Percentiles rank a stretch among this genome's conserved stretches.
Conservation (phyloP, 2,888 invertebrate species). For the Callyntrura sp. region DNA sequence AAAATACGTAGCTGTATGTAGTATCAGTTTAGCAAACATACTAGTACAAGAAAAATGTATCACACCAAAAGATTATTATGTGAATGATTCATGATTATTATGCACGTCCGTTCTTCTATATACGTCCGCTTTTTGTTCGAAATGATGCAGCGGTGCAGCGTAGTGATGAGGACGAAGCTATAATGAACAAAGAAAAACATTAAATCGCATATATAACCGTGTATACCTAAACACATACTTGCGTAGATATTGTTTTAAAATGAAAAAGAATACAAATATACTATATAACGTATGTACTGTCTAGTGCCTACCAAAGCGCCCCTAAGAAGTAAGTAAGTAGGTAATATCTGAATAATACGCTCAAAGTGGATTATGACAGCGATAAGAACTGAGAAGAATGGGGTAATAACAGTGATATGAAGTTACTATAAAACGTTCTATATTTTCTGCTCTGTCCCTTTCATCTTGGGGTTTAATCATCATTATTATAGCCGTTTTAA, state of each 20-base stretch:
- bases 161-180: no score
- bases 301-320: neutral
- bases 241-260: constrained; percentile 6
- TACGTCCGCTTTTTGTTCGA: constrained; percentile 26
- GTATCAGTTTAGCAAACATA: no score
- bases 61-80: constrained; percentile 3
- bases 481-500: constrained; percentile 38
- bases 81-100: constrained; percentile 63
- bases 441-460: neutral
- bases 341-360: neutral
- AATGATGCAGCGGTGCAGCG: constrained; percentile 2
- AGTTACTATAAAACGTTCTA: constrained; percentile 7
- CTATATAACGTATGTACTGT: no score
- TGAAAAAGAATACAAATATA: neutral
- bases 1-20: neutral
- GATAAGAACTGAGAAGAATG: constrained; percentile 44
- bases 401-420: constrained; percentile 39
- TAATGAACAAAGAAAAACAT: constrained; percentile 23
- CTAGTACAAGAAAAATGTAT: constrained; percentile 18
- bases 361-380: constrained; percentile 44
- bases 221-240: neutral
- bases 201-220: constrained; percentile 32
- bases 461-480: neutral
- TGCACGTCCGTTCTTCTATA: constrained; percentile 41
- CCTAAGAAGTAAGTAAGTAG: constrained; percentile 14